Percentiles rank a stretch among this genome's conserved stretches.
Evolutionary conservation across 2,888 invertebrate genomes (phyloP).

Genomic region (Rhamnusium bicolor): DNA sequence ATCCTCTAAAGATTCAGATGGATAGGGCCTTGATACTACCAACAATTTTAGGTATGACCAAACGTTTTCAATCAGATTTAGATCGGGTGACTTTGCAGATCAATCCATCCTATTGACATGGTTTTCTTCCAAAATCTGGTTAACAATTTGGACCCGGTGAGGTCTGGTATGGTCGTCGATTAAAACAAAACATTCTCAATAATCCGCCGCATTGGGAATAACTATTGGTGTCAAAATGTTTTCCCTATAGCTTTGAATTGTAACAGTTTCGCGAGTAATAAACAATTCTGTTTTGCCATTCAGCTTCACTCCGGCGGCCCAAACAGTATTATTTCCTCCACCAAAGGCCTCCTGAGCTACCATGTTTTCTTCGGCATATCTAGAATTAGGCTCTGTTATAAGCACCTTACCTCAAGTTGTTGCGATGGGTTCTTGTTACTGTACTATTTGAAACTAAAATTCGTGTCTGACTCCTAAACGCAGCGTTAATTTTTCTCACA

Average conservation of each 20-base stretch:
- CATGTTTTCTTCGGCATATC: not conserved
- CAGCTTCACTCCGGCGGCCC: not conserved
- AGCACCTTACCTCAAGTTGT: not conserved
- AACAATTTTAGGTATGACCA: not conserved
- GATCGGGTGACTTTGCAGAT: slow-evolving; percentile 15
- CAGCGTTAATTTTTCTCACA: not conserved
- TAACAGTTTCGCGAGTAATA: not conserved
- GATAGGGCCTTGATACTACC: not conserved
- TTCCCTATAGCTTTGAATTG: slow-evolving; percentile 12
- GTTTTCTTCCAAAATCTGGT: not conserved
- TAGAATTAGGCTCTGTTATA: not conserved
- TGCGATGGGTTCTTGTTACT: not conserved
- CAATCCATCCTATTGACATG: slow-evolving; percentile 6
- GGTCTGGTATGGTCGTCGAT: slow-evolving; percentile 23
- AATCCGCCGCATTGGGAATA: not conserved
- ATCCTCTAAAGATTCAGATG: not conserved
- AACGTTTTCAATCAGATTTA: not conserved
- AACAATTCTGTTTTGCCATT: not conserved
- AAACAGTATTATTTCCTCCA: not conserved
- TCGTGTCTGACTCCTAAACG: not conserved
- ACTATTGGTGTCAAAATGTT: slow-evolving; percentile 6
- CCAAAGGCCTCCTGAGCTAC: not conserved
- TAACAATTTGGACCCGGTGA: slow-evolving; percentile 9
- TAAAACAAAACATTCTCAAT: slow-evolving; percentile 6
- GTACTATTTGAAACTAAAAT: not conserved